Evolutionary conservation across 2,797 vertebrate species (phyloP).

Genomic region (Leptoclinus maculatus): DNA sequence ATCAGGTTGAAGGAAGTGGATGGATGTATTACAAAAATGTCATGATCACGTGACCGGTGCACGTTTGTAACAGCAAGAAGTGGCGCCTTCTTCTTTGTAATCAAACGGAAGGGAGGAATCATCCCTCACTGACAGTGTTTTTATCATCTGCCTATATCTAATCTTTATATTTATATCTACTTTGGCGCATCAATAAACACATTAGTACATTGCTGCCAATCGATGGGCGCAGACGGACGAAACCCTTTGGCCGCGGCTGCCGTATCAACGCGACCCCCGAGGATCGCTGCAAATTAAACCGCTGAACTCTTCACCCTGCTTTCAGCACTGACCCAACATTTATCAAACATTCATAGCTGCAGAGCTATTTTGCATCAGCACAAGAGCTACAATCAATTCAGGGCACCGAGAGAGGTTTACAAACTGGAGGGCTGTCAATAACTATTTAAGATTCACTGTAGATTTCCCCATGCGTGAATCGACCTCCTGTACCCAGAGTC

Average conservation of each 20-base stretch:
- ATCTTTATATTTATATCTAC: slow-evolving; percentile 53
- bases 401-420: slow-evolving; percentile 59
- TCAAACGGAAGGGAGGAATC: slow-evolving; percentile 12
- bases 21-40: slow-evolving; percentile 6
- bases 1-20: slow-evolving; percentile 6
- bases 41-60: background rate
- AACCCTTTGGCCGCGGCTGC: slow-evolving; percentile 39
- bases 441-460: slow-evolving; percentile 65
- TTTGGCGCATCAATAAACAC: slow-evolving; percentile 65
- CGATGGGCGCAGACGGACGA: slow-evolving; percentile 51
- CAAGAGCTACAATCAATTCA: slow-evolving; percentile 70
- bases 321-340: slow-evolving; percentile 56
- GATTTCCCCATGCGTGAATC: slow-evolving; percentile 60
- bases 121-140: slow-evolving; percentile 35
- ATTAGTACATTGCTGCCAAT: slow-evolving; percentile 67
- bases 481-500: slow-evolving; percentile 19
- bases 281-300: slow-evolving; percentile 62
- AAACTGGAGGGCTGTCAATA: slow-evolving; percentile 71
- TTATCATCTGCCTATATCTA: slow-evolving; percentile 55
- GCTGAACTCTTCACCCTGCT: slow-evolving; percentile 73
- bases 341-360: slow-evolving; percentile 74
- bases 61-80: background rate
- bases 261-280: slow-evolving; percentile 35
- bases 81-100: slow-evolving; percentile 19
- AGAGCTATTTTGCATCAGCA: slow-evolving; percentile 66